Base-by-base conservation (phyloP, 2,797 vertebrate genomes). In the Myoxocephalus aenaeus region DNA sequence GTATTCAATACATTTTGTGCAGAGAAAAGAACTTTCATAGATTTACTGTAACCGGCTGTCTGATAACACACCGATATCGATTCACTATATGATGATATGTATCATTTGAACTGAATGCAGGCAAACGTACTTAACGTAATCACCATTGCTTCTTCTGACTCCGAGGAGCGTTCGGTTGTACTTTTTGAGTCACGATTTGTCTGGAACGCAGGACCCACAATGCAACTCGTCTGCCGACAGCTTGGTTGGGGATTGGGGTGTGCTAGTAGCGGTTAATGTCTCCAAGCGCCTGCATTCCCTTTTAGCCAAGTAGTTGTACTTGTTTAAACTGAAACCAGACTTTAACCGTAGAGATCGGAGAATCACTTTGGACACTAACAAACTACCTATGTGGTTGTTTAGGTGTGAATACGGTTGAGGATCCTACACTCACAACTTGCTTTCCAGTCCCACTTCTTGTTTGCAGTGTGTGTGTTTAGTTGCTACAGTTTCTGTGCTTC, bases 401-500 rank as follows among this genome's bases (percentile, higher is more conserved):
- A 12, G 8, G 15, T 65, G 22, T 29, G 5, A 42, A 46, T 20
- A 32, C 32, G 61, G 57, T 48, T 13, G n/a, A 56, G 38, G 34
- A 73, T 56, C 56, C 36, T 25, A 58, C 46, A 46, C 42, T 20
- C 17, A 20, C 46, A 18, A n/a, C 7, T 66, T 67, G 70, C 42
- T 75, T 65, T 66, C 38, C 25, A 27, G 25, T 1, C 25, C 25
- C 25, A 27, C 25, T 27, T 27, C 25, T 27, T 27, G 25, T 27
- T 27, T 27, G 25, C 25, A 1, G 44, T 66, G 42, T 72, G 62
- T 65, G 65, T 69, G 48, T 79, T 56, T 71, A 57, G 46, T 51
- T 69, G 13, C 46, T 58, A 7, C 44, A 70, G 17, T 69, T 78
- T 84, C 68, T 64, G 11, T 62, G 70, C 73, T 86, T 92, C 69